Conservation (phyloP, 2,797 vertebrate species). For the Synaphobranchus kaupii region DNA sequence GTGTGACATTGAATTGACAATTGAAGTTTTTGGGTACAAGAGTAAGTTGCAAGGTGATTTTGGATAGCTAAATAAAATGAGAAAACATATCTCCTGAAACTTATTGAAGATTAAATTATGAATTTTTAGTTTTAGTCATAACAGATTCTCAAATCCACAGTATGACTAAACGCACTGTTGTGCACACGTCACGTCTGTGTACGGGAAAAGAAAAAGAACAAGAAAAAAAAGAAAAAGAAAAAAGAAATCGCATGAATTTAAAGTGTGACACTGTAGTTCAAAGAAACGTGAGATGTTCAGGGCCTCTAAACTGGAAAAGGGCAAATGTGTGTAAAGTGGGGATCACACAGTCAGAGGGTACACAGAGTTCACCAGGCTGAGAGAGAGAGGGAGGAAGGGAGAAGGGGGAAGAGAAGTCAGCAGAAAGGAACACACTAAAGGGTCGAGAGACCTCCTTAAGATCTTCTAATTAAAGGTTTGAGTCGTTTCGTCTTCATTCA, state of each 20-base stretch:
- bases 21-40: neutral
- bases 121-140: neutral
- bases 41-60: no score
- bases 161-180: neutral
- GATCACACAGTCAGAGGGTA: constrained; percentile 26
- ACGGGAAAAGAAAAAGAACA: no score
- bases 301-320: constrained; percentile 21
- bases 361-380: constrained; percentile 27
- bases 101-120: neutral
- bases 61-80: no score
- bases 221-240: neutral
- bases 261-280: constrained; percentile 7
- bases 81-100: no score
- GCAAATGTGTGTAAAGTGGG: constrained; percentile 19
- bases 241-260: neutral
- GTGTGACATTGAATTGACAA: neutral
- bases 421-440: neutral
- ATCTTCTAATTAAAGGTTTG: neutral
- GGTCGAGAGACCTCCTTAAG: neutral
- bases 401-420: neutral
- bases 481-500: neutral
- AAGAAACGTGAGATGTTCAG: constrained; percentile 5
- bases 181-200: neutral
- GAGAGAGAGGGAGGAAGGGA: constrained; percentile 4
- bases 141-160: neutral